These are phyloP conservation scores for Tenthredo scrophulariae DNA, from an alignment of 2,888 invertebrate genomes.

Conservation along the genomic window DNA sequence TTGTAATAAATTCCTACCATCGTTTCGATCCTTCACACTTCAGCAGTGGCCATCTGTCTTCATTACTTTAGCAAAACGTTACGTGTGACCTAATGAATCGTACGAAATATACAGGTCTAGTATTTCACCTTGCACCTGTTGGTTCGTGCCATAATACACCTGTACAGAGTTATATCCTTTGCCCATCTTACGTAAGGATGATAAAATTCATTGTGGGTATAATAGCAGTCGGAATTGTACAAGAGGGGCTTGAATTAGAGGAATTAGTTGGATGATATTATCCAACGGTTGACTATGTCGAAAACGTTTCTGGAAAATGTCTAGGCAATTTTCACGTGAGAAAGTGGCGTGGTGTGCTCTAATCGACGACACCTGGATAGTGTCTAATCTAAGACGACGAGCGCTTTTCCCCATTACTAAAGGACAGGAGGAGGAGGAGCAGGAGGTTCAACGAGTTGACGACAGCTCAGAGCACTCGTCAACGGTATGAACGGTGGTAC, in stretches of 20 bases:
- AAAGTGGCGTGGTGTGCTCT: not conserved
- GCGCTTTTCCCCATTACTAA: not conserved
- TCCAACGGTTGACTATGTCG: not conserved
- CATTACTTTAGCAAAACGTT: slow-evolving; percentile 25
- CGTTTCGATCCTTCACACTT: not conserved
- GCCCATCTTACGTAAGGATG: not conserved
- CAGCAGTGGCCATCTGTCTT: slow-evolving; percentile 16
- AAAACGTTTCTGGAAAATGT: slow-evolving; percentile 12
- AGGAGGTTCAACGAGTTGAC: slow-evolving; percentile 28
- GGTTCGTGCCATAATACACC: not conserved
- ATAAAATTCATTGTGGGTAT: not conserved
- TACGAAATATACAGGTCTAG: not conserved
- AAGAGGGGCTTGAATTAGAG: not conserved
- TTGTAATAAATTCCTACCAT: not conserved
- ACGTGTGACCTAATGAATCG: slow-evolving; percentile 11
- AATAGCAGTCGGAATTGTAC: not conserved
- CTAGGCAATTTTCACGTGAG: not conserved
- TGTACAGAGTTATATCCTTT: not conserved
- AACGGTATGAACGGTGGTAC: slow-evolving; percentile 20
- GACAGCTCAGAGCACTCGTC: slow-evolving; percentile 30
- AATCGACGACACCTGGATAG: slow-evolving; percentile 26
- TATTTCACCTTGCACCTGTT: slow-evolving; percentile 9
- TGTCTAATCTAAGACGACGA: slow-evolving; percentile 29
- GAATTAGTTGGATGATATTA: slow-evolving; percentile 14
- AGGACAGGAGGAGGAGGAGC: not conserved